Evolutionary conservation across 2,113 vertebrate genomes (phyloP).

Genomic region (Syngnathus typhle): DNA sequence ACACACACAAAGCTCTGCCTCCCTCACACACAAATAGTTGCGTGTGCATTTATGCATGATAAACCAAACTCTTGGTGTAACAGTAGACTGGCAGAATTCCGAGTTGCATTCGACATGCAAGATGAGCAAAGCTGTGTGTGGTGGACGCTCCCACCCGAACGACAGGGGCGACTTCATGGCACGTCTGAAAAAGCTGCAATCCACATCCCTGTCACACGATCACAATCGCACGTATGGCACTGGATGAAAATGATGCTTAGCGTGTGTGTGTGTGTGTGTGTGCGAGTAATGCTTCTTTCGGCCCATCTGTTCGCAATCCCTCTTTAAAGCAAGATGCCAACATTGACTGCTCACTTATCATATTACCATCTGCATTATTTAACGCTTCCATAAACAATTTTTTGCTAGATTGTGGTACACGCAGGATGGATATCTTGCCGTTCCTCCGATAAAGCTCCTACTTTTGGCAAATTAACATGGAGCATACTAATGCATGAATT

Average conservation of each 20-base stretch:
- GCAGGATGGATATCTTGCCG: neutral
- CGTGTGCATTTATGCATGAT: conserved; percentile 56
- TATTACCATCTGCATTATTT: conserved; percentile 72
- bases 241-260: neutral
- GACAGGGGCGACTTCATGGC: too few species aligned
- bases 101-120: conserved; percentile 66
- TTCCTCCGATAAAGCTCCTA: conserved; percentile 16
- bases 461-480: neutral
- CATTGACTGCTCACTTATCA: conserved; percentile 61
- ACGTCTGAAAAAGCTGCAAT: conserved; percentile 29
- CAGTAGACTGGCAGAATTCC: conserved; percentile 69
- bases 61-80: conserved; percentile 65
- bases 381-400: conserved; percentile 61
- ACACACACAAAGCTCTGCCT: conserved; percentile 55
- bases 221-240: conserved; percentile 21
- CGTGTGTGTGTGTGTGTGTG: neutral
- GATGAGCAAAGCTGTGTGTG: conserved; percentile 30
- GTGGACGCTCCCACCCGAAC: conserved; percentile 55
- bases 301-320: conserved; percentile 14
- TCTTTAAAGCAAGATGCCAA: conserved; percentile 54
- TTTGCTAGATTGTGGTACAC: conserved; percentile 30
- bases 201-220: conserved; percentile 30
- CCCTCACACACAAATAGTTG: conserved; percentile 6
- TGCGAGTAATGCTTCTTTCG: conserved; percentile 8
- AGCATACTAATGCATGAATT: neutral